A percentile compares a stretch with the other conserved stretches of the same genome.
These are phyloP conservation scores for Maniola jurtina DNA, from an alignment of 1,140 invertebrate genomes.

Conservation along the genomic window DNA sequence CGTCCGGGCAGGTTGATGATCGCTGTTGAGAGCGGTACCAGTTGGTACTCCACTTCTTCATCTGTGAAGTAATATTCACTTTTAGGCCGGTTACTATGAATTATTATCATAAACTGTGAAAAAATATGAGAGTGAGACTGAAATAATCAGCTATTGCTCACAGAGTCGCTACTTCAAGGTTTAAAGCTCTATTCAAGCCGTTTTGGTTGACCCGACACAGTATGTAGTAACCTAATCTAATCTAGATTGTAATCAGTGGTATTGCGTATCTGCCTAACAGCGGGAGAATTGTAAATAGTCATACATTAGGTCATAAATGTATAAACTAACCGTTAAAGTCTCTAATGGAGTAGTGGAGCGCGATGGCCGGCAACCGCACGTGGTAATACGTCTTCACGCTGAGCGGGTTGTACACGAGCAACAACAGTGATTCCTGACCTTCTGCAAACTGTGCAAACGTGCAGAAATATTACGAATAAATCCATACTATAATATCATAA, in stretches of 20 bases:
- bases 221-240: no score
- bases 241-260: no score
- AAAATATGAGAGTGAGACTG: background rate
- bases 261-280: no score
- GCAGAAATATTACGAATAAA: no score
- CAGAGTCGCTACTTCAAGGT: no score
- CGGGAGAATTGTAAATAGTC: no score
- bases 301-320: no score
- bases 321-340: slow-evolving; percentile 79
- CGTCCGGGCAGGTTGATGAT: slow-evolving; percentile 83
- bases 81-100: background rate
- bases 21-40: slow-evolving; percentile 81
- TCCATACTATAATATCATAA: no score
- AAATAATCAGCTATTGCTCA: no score
- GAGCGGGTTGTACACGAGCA: slow-evolving; percentile 91
- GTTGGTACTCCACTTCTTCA: slow-evolving; percentile 78
- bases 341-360: slow-evolving; percentile 80
- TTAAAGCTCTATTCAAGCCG: no score
- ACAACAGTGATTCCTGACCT: slow-evolving; percentile 79
- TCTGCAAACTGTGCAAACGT: slow-evolving; percentile 52
- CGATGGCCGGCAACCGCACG: slow-evolving; percentile 85
- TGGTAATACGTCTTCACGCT: slow-evolving; percentile 82
- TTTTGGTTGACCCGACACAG: no score
- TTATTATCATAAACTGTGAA: background rate
- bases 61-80: slow-evolving; percentile 54